Percentiles rank a stretch among this genome's conserved stretches.
Evolutionary conservation across 2,797 vertebrate genomes (phyloP).

Genomic region (Clarias fuscus): DNA sequence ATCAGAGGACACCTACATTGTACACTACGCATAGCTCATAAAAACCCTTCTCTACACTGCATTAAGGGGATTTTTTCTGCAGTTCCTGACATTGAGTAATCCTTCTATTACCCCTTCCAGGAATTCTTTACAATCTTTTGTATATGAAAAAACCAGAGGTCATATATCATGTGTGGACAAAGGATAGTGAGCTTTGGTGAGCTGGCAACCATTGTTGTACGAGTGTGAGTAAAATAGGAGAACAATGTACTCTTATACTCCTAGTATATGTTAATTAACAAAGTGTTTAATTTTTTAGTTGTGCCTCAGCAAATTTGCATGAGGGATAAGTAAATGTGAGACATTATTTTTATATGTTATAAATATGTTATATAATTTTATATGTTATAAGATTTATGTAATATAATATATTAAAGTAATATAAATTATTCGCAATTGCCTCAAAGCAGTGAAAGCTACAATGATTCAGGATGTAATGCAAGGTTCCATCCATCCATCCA

Average conservation of each 20-base stretch:
- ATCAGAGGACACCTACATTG: background rate
- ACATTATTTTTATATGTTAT: background rate
- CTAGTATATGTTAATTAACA: slow-evolving; percentile 36
- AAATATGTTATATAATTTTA: too few species aligned
- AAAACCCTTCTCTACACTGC: background rate
- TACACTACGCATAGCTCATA: background rate
- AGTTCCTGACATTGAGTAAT: slow-evolving; percentile 54
- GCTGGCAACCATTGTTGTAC: slow-evolving; percentile 16
- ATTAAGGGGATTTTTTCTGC: slow-evolving; percentile 10
- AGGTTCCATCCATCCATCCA: too few species aligned
- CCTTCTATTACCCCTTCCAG: slow-evolving; percentile 44
- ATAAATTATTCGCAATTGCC: background rate
- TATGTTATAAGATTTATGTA: too few species aligned
- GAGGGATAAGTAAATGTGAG: background rate
- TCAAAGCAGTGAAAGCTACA: background rate
- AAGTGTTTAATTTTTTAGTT: background rate
- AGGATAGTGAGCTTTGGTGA: slow-evolving; percentile 13
- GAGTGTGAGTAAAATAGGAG: slow-evolving; percentile 18
- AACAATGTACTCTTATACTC: too few species aligned
- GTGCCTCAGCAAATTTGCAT: slow-evolving; percentile 8
- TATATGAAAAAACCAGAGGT: slow-evolving; percentile 28
- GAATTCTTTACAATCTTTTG: slow-evolving; percentile 31
- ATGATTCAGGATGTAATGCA: background rate
- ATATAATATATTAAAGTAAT: background rate
- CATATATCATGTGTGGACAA: slow-evolving; percentile 20